Conservation (phyloP, 2,113 vertebrate genomes). For the Eidolon helvum region DNA sequence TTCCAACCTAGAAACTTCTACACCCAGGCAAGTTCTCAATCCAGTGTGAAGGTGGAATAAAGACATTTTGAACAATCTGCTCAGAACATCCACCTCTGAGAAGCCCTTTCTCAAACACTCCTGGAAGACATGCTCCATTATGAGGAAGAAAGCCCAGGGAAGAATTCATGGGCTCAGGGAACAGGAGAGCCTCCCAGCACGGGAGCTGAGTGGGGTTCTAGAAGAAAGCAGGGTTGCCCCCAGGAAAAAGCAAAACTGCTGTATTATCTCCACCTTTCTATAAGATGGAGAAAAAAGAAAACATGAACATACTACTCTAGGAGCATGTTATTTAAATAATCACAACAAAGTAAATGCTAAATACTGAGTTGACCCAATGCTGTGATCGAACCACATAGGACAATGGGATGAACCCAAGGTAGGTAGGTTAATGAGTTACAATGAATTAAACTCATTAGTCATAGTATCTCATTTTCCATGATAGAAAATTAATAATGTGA, state of each 20-base stretch:
- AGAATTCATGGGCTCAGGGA: not conserved
- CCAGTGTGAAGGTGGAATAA: not conserved
- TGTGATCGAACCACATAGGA: not conserved
- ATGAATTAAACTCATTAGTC: not conserved
- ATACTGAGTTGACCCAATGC: not conserved
- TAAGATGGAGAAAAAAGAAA: not conserved
- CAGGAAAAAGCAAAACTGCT: not conserved
- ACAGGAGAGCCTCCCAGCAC: no score
- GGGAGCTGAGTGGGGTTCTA: not conserved
- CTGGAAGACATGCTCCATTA: not conserved
- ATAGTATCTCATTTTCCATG: not conserved
- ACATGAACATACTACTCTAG: not conserved
- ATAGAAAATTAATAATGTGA: not conserved
- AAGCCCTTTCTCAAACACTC: not conserved
- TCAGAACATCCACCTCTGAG: not conserved
- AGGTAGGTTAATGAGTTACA: not conserved
- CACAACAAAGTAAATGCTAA: not conserved
- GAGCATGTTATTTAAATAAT: not conserved
- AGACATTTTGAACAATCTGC: not conserved
- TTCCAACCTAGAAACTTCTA: not conserved
- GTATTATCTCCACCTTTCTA: not conserved
- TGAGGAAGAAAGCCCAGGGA: not conserved
- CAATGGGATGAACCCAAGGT: no score
- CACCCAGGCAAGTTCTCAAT: not conserved
- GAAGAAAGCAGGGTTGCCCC: not conserved